phyloP scores from a whole-genome alignment of 2,113 vertebrate species.

The Cyprinodon tularosa region DNA sequence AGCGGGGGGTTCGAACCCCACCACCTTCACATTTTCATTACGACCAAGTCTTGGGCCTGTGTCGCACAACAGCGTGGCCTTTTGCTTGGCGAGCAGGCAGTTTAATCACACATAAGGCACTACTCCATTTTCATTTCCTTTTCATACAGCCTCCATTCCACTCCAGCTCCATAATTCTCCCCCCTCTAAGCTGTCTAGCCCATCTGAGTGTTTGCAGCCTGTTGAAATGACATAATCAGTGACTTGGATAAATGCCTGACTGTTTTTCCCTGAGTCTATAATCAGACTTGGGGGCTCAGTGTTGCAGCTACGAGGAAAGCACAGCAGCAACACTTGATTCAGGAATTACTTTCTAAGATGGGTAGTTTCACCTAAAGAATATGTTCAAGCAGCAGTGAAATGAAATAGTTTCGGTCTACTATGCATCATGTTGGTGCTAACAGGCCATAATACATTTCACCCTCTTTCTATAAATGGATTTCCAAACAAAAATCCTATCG shows the following conservation, averaged over 20 bases:
- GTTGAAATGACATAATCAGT: conserved; percentile 85
- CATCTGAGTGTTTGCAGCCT: conserved; percentile 73
- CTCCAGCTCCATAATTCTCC: conserved; percentile 79
- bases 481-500: neutral
- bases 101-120: conserved; percentile 84
- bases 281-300: conserved; percentile 74
- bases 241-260: conserved; percentile 81
- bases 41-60: conserved; percentile 76
- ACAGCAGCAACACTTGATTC: conserved; percentile 59
- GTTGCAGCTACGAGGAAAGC: conserved; percentile 57
- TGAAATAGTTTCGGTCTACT: conserved; percentile 22
- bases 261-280: conserved; percentile 75
- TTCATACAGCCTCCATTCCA: conserved; percentile 77
- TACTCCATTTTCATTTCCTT: conserved; percentile 82
- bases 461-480: neutral
- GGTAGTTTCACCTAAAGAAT: conserved; percentile 48
- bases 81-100: conserved; percentile 74
- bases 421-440: conserved; percentile 20
- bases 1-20: conserved; percentile 58
- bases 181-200: conserved; percentile 71
- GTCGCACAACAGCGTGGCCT: conserved; percentile 74
- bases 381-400: conserved; percentile 32
- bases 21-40: conserved; percentile 82
- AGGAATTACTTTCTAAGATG: conserved; percentile 59
- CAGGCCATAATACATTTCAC: neutral